Evolutionary conservation across 2,797 vertebrate species (phyloP).

Genomic region (Propithecus perrieri): DNA sequence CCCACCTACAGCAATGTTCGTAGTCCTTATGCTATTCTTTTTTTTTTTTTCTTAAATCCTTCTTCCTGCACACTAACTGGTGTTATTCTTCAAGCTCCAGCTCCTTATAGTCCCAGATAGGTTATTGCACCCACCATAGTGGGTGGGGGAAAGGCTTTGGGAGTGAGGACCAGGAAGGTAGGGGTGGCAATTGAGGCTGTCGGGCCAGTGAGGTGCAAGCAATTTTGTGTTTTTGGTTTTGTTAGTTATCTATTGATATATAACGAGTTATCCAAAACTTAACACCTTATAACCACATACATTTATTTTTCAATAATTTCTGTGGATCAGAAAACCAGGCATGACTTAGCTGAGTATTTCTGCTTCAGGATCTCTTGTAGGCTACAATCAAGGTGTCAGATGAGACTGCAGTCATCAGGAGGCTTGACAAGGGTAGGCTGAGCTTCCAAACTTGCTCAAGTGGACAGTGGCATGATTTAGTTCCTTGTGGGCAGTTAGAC

Average conservation of each 20-base stretch:
- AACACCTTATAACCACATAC: neutral
- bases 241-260: neutral
- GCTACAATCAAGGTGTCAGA: neutral
- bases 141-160: neutral
- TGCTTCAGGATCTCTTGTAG: neutral
- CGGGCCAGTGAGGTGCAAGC: neutral
- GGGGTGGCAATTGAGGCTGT: neutral
- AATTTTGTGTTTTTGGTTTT: conserved; percentile 8
- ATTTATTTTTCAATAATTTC: neutral
- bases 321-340: neutral
- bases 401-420: neutral
- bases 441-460: neutral
- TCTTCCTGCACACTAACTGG: no score
- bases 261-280: neutral
- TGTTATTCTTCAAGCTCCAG: neutral
- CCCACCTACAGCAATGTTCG: neutral
- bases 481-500: neutral
- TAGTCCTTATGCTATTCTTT: neutral
- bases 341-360: neutral
- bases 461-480: neutral
- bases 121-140: neutral
- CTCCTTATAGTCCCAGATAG: neutral
- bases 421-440: neutral
- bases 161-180: neutral
- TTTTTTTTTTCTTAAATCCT: no score